These are phyloP conservation scores for Platorchestia sp. DNA, from an alignment of 1,140 invertebrate genomes.

Conservation along the genomic window DNA sequence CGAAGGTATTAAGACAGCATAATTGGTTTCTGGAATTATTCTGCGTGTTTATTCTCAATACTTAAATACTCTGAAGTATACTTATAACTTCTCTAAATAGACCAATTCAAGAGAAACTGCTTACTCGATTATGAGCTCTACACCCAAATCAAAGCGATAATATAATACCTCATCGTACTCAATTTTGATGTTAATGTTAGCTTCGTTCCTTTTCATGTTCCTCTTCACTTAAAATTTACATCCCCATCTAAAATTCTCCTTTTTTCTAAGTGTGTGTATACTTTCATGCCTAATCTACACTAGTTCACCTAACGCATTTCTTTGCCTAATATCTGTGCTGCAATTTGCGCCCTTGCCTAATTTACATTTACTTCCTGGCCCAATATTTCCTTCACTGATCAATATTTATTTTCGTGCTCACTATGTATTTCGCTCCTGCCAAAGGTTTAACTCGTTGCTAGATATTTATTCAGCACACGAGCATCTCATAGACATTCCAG, in stretches of 20 bases:
- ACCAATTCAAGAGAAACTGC: neutral
- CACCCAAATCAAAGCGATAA: too few species aligned
- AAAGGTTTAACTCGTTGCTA: too few species aligned
- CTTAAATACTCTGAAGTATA: too few species aligned
- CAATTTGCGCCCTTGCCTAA: neutral
- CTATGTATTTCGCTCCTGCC: too few species aligned
- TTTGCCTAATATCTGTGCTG: neutral
- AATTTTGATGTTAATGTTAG: too few species aligned
- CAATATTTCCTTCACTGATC: neutral
- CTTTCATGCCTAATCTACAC: neutral
- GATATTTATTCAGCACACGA: neutral
- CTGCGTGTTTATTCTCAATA: too few species aligned
- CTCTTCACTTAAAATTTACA: neutral
- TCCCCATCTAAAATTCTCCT: neutral
- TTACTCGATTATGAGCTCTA: neutral
- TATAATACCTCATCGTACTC: too few species aligned
- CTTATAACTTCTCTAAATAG: neutral
- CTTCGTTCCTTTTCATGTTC: too few species aligned
- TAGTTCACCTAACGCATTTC: neutral
- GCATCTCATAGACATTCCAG: neutral
- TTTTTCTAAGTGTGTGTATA: too few species aligned
- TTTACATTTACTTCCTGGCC: neutral
- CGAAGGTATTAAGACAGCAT: neutral
- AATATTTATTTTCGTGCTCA: neutral
- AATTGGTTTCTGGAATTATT: neutral